Evolutionary conservation across 2,888 invertebrate species (phyloP), one percentile per base, ranked within the genome.

Genomic region (Pegoplata infirma): DNA sequence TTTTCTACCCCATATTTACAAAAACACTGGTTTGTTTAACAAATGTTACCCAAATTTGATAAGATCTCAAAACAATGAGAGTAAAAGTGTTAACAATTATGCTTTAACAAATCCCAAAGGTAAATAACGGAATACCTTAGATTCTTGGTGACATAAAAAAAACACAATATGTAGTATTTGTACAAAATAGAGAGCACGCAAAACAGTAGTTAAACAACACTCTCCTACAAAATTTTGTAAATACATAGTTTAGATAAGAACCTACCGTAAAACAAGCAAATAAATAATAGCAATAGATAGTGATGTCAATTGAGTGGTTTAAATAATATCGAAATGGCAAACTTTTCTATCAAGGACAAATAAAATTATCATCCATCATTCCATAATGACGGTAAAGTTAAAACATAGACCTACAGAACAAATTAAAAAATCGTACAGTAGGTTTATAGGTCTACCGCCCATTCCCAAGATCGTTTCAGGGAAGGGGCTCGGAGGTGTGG

Each of bases 51-150:
- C 10, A 14, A 10, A 47, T 51, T 46, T 69, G 63, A 67, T 67
- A 74, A 55, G 32, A 67, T 46, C 53, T 63, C 5, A 16, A 16
- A 23, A 21, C 21, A 36, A 64, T 16, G 4, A 61, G 3, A 71
- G n/a, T 6, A 55, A 59, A 69, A 61, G 78, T 79, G 74, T 75
- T 55, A 75, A 51, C 16, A 71, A 25, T 47, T 59, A 44, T 67
- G 44, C 56, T 44, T 71, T 49, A 17, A 56, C 61, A 71, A 71
- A 66, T 71, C 66, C 47, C n/a, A 49, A 44, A 61, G 16, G 17
- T 63, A 66, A 74, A 71, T 19, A 79, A 53, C 17, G n/a, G n/a
- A 56, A 55, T 61, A 8, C 16, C 5, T 12, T 32, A 6, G 28
- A 46, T 53, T 10, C 23, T 25, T 40, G 61, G 51, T 74, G 74